Evolutionary conservation across 1,140 invertebrate genomes (phyloP).

Genomic region (Schlechtendalia chinensis): DNA sequence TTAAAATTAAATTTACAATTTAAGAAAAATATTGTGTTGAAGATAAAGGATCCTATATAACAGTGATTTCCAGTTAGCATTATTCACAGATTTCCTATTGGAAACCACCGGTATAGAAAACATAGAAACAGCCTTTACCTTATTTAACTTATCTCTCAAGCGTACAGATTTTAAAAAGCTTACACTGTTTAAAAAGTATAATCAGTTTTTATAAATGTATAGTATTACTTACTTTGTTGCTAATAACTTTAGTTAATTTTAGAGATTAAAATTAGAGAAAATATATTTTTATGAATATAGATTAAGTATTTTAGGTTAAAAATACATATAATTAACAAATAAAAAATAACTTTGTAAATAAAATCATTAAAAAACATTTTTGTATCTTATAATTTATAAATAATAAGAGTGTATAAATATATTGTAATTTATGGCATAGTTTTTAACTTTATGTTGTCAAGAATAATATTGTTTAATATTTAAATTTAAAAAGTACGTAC

Average conservation of each 20-base stretch:
- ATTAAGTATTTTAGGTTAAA: conserved; percentile 2
- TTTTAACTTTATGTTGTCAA: not conserved
- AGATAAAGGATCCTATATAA: not conserved
- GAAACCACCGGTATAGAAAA: too few relatives aligned
- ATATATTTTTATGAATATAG: not conserved
- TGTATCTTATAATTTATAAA: too few relatives aligned
- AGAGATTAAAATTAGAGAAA: not conserved
- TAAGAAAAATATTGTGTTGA: not conserved
- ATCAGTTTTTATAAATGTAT: conserved; percentile 2
- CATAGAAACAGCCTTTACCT: conserved; percentile 10
- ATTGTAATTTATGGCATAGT: not conserved
- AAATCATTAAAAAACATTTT: not conserved
- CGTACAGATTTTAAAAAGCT: conserved; percentile 8
- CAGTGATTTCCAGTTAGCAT: too few relatives aligned
- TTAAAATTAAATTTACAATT: too few relatives aligned
- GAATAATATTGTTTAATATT: not conserved
- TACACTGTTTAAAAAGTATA: too few relatives aligned
- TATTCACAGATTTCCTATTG: too few relatives aligned
- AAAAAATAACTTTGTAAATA: not conserved
- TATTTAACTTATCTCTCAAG: not conserved
- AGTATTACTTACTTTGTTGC: not conserved
- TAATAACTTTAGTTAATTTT: not conserved
- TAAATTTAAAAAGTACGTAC: not conserved
- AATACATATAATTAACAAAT: conserved; percentile 1
- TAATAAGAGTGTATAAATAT: not conserved